Base-by-base conservation (phyloP, 2,113 vertebrate species). In the Hippocampus mohnikei region DNA sequence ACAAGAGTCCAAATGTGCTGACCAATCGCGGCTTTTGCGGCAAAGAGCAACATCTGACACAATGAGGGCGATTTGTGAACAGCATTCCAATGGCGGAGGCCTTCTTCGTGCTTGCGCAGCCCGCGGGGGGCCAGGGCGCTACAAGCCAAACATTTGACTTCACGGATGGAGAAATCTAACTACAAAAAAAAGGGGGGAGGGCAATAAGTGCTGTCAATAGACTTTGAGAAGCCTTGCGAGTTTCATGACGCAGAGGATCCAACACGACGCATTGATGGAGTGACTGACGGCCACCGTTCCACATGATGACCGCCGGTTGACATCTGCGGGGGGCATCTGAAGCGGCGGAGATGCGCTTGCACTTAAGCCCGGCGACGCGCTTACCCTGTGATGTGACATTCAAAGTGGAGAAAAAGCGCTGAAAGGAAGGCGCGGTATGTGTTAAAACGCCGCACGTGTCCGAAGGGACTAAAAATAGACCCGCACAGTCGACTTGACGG, bases 121-220 rank as follows among this genome's bases (percentile, higher is more conserved):
- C 25, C 6, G 80, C 41, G 56, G 8, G 23, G 15, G 74, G 82
- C 81, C 81, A 67, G 82, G 68, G 72, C 70, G 61, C 56, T 55
- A 62, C 58, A 75, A 77, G 72, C 70, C 53, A 75, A 85, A 85
- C 81, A 82, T 87, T 78, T 84, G 60, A 81, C 67, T 63, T 67
- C 12, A 64, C 56, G 60, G 64, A 88, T 74, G 76, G 41, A 68
- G 66, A 67, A 76, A 69, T 76, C 63, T 70, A 75, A 72, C 41
- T 66, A 66, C 12, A 21, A 20, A 50, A 12, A 13, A 44, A 72
- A 37, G 25, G 33, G 71, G 25, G 33, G n/a, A 27, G 71, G 73
- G 42, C 27, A 23, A 74, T 62, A 23, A 55, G 29, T 15, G 10
- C 27, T 52, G 68, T 66, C 82, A 73, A 82, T 85, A 72, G 65